Percentiles rank a stretch among this genome's conserved stretches.
Evolutionary conservation across 2,797 vertebrate genomes (phyloP).

Genomic region (Artibeus jamaicensis): DNA sequence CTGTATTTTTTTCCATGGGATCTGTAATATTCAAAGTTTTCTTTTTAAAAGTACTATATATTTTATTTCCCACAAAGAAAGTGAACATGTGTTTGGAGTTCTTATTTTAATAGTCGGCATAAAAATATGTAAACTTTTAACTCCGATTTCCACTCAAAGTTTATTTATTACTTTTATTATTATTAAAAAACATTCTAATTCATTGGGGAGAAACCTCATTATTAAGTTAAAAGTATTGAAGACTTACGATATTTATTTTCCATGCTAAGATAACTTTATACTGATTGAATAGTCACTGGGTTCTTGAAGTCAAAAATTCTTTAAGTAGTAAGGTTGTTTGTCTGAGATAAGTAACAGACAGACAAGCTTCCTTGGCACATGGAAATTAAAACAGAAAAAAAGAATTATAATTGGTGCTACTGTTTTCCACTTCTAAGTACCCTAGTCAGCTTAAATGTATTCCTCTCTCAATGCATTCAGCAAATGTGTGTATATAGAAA

Average conservation of each 20-base stretch:
- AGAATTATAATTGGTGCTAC: conserved; percentile 17
- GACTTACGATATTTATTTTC: conserved; percentile 4
- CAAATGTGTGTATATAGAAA: neutral
- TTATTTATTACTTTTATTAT: conserved; percentile 61
- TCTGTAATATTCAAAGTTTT: conserved; percentile 48
- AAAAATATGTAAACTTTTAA: conserved; percentile 71
- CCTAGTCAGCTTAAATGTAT: conserved; percentile 30
- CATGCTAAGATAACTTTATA: neutral
- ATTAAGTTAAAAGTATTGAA: neutral
- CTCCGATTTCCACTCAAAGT: conserved; percentile 58
- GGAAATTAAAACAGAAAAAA: conserved; percentile 59
- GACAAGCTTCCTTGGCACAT: neutral
- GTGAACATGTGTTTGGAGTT: conserved; percentile 42
- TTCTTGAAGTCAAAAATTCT: conserved; percentile 45
- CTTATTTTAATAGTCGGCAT: conserved; percentile 68
- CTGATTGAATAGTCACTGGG: neutral
- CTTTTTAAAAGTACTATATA: neutral
- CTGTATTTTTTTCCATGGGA: conserved; percentile 64
- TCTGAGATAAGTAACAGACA: conserved; percentile 26
- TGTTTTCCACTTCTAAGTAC: conserved; percentile 25
- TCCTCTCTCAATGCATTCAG: neutral
- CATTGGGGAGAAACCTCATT: conserved; percentile 4
- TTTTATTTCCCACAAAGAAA: conserved; percentile 64
- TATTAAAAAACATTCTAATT: conserved; percentile 50
- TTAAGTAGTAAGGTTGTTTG: neutral